Conservation (phyloP, 2,888 invertebrate genomes). For the Chaitophorus viminalis region DNA sequence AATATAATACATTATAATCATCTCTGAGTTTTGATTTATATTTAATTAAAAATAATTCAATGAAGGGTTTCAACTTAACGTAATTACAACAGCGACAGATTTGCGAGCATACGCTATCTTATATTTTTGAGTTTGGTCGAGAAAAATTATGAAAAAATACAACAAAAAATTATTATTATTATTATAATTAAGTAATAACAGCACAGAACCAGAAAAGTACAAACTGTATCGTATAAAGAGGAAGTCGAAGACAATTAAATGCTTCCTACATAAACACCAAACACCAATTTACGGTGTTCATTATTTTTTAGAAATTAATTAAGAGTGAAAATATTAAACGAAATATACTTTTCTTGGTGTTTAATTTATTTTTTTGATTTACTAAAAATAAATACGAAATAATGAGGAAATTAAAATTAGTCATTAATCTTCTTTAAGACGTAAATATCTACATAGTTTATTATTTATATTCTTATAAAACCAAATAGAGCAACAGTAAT, state of each 20-base stretch:
- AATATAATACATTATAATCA: background rate
- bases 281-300: constrained; percentile 15
- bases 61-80: background rate
- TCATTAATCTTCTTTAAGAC: background rate
- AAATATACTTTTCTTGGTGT: constrained; percentile 5
- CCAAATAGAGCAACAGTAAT: background rate
- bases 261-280: constrained; percentile 23
- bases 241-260: constrained; percentile 2
- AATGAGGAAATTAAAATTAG: background rate
- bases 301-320: constrained; percentile 31
- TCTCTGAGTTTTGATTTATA: background rate
- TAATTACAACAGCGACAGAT: background rate
- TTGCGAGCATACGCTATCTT: background rate
- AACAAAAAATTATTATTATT: background rate
- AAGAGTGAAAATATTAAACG: background rate
- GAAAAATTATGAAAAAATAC: background rate
- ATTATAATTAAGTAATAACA: background rate
- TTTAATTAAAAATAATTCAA: background rate
- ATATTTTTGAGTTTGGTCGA: background rate
- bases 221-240: background rate
- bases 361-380: constrained; percentile 4
- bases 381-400: background rate
- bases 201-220: background rate
- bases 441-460: background rate
- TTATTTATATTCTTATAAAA: background rate